phyloP scores from a whole-genome alignment of 2,888 invertebrate genomes.

The Mantis religiosa region DNA sequence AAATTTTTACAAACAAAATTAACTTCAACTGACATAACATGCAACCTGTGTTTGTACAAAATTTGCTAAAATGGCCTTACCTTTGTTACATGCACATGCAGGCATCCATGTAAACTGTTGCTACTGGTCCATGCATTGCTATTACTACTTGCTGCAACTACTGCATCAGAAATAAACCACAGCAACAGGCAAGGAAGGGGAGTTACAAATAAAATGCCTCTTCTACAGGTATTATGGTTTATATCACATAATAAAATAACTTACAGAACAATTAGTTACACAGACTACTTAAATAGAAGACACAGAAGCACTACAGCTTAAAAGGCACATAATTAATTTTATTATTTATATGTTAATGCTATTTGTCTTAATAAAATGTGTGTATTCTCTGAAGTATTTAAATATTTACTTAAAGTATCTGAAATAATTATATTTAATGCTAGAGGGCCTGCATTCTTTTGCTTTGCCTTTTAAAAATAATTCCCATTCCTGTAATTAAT shows the following conservation, averaged over 20 bases:
- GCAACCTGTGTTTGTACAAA: not conserved
- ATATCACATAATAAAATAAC: not conserved
- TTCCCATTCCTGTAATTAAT: no score
- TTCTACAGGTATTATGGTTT: not conserved
- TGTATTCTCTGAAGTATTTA: no score
- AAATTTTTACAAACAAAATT: not conserved
- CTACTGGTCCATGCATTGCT: not conserved
- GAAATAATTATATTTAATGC: no score
- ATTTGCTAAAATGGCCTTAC: not conserved
- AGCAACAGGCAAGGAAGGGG: not conserved
- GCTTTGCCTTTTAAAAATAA: no score
- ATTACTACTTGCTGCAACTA: not conserved
- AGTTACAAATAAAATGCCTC: not conserved
- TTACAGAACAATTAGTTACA: not conserved
- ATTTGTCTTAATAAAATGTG: no score
- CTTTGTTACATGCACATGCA: not conserved
- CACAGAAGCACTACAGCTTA: not conserved
- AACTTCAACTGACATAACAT: not conserved
- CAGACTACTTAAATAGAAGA: not conserved
- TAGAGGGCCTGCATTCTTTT: no score
- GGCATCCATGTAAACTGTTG: not conserved
- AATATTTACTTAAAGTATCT: no score
- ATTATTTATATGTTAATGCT: no score
- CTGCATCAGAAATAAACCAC: not conserved
- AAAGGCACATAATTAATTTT: no score